These are phyloP conservation scores for Scaptomyza pallida DNA, from an alignment of 1,140 invertebrate species.

Conservation along the genomic window DNA sequence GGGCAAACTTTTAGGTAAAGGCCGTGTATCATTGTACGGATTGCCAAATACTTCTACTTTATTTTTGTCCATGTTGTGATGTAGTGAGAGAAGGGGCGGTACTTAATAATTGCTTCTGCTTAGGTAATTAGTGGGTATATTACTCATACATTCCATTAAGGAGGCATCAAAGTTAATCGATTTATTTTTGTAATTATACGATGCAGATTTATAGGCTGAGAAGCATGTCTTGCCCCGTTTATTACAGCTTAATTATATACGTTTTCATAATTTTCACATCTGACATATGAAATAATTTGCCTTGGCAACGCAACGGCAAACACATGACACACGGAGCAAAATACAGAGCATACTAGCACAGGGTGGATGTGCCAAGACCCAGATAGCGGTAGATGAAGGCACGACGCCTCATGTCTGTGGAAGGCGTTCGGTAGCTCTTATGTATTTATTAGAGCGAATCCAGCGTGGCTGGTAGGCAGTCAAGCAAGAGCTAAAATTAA, in stretches of 20 bases:
- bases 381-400: conserved; percentile 9
- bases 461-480: conserved; percentile 18
- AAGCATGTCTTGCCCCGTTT: conserved; percentile 37
- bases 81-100: background rate
- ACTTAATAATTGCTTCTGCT: conserved; percentile 52
- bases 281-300: conserved; percentile 77
- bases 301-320: conserved; percentile 60
- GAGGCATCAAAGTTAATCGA: conserved; percentile 60
- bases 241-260: conserved; percentile 64
- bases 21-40: background rate
- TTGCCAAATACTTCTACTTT: background rate
- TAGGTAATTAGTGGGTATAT: conserved; percentile 67
- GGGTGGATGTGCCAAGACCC: conserved; percentile 4
- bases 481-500: conserved; percentile 57
- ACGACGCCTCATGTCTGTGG: conserved; percentile 6
- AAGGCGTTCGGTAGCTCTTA: conserved; percentile 25
- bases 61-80: too few species aligned
- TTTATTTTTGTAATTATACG: conserved; percentile 71
- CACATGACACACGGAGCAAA: conserved; percentile 29
- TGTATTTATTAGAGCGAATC: conserved; percentile 47
- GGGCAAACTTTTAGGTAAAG: conserved; percentile 1
- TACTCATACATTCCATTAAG: conserved; percentile 47
- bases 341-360: too few species aligned
- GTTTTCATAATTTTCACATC: conserved; percentile 72
- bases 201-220: conserved; percentile 23